Evolutionary conservation across 2,113 vertebrate genomes (phyloP), one percentile per base, ranked within the genome.

Genomic region (Nothocercus nigrocapillus): DNA sequence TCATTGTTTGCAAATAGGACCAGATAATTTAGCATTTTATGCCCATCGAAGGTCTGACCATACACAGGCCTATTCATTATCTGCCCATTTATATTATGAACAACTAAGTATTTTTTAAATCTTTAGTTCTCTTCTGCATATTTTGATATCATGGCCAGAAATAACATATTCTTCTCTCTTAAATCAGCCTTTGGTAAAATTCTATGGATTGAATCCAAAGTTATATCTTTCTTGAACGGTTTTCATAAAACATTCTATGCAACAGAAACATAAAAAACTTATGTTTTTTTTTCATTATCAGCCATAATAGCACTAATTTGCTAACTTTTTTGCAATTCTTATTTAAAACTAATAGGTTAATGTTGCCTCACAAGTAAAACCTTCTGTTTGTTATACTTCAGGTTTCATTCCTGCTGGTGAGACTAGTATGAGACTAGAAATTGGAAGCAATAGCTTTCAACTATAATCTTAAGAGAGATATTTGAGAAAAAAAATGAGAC

Each of bases 371-470:
- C 73, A 90, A 94, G 72, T 82, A 95, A 96, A 88, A 86, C 82
- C 90, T 15, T 8, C 45, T 70, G 36, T 59, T 47, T 77, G 76
- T 56, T 93, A 64, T 3, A 19, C 11, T 88, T 85, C 44, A 80
- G 80, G 80, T 94, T 97, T 92, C 25, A 72, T 95, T 95, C 70
- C 63, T 93, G 70, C 90, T 92, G 67, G 79, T 78, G 91, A 94
- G 93, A 76, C 22, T 88, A 88, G 85, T 54, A 30, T 93, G 82
- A 94, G 86, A 64, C 38, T 58, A 88, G 94, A 94, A 94, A 92
- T 89, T 85, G 61, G 83, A 97, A 96, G 94, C 62, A 93, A 93
- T 83, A 90, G 89, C 86, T 97, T 97, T 93, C 77, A 94, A 64
- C 53, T 84, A 68, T 88, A 92, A 83, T 81, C 73, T 90, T 66